Evolutionary conservation across 2,113 vertebrate genomes (phyloP).

Genomic region (Eretmochelys imbricata): DNA sequence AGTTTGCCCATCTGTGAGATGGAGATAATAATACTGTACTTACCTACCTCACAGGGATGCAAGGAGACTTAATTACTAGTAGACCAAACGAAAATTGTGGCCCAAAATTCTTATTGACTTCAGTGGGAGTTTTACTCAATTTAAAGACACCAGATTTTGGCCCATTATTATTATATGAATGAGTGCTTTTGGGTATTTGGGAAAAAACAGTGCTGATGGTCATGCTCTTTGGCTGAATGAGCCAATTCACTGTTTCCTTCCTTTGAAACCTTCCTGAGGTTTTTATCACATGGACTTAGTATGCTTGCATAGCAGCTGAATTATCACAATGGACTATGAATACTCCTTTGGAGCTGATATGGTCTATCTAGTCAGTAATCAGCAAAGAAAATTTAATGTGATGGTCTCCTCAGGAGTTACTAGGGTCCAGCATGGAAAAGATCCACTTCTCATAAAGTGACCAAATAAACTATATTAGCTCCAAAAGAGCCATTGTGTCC

Average conservation of each 20-base stretch:
- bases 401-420: not conserved
- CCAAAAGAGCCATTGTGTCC: not conserved
- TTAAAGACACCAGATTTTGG: not conserved
- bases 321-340: not conserved
- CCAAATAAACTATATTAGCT: not conserved
- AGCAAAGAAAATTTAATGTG: not conserved
- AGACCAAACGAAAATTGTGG: not conserved
- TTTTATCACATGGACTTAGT: slow-evolving; percentile 37
- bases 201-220: not conserved
- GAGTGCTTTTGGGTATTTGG: not conserved
- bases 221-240: not conserved
- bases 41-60: not conserved
- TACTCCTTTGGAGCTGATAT: slow-evolving; percentile 5
- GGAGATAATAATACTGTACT: not conserved
- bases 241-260: not conserved
- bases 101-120: not conserved
- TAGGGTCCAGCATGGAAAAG: not conserved
- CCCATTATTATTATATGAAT: not conserved
- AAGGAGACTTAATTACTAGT: not conserved
- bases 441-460: not conserved
- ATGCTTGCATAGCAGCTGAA: not conserved
- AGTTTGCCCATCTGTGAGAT: not conserved
- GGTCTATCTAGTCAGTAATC: not conserved
- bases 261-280: slow-evolving; percentile 14
- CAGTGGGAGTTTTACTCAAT: not conserved